These are phyloP conservation scores for Girardinus metallicus DNA, from an alignment of 2,797 vertebrate species.

Conservation along the genomic window DNA sequence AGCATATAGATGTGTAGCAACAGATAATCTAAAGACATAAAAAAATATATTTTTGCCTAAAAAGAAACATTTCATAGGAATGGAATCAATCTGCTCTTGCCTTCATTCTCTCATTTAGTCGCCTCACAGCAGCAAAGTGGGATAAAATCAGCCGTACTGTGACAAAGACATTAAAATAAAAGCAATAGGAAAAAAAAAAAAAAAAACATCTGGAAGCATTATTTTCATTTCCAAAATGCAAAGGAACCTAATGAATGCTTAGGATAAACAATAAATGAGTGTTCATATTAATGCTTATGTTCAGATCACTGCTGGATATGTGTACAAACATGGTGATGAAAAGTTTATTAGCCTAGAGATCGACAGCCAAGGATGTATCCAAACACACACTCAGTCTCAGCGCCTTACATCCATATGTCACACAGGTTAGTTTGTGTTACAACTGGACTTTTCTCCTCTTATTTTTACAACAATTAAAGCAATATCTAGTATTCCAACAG, in stretches of 20 bases:
- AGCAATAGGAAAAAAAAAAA: constrained; percentile 1
- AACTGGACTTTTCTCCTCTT: constrained; percentile 40
- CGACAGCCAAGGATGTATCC: constrained; percentile 51
- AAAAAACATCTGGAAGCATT: constrained; percentile 21
- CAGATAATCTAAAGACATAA: constrained; percentile 47
- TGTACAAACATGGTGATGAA: constrained; percentile 48
- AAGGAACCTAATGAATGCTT: constrained; percentile 46
- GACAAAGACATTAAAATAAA: neutral
- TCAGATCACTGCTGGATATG: constrained; percentile 55
- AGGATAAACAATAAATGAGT: constrained; percentile 51
- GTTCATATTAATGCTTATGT: constrained; percentile 51
- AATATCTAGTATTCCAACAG: constrained; percentile 67
- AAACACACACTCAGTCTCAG: neutral
- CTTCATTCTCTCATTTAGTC: constrained; percentile 4
- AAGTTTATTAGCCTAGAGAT: constrained; percentile 56
- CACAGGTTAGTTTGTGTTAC: constrained; percentile 58
- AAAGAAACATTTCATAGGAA: neutral
- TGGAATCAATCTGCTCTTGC: neutral
- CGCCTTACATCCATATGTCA: constrained; percentile 49
- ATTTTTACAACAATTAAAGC: constrained; percentile 68
- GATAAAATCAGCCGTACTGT: constrained; percentile 24
- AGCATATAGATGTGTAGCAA: constrained; percentile 46
- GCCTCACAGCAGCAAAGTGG: constrained; percentile 39
- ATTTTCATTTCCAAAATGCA: constrained; percentile 37
- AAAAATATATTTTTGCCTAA: constrained; percentile 27